These are phyloP conservation scores for Ophion obscuratus DNA, from an alignment of 2,888 invertebrate species.

Conservation along the genomic window DNA sequence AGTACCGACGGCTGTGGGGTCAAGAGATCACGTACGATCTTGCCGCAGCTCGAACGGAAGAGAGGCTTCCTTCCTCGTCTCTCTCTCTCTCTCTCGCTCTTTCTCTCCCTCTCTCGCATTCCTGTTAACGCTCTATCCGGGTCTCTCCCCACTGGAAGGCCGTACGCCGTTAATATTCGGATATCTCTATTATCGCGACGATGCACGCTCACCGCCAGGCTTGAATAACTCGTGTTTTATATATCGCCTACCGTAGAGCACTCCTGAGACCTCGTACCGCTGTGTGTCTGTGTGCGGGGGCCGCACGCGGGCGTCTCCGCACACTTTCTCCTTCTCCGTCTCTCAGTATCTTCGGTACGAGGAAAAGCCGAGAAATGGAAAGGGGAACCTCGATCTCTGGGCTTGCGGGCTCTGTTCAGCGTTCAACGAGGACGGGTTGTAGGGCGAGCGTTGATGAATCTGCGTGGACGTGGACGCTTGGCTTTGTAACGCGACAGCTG, in stretches of 20 bases:
- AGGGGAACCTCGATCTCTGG: constrained; percentile 79
- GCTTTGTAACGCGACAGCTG: constrained; percentile 72
- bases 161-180: constrained; percentile 16
- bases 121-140: constrained; percentile 9
- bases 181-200: constrained; percentile 52
- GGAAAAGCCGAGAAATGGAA: constrained; percentile 80
- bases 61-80: constrained; percentile 41
- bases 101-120: constrained; percentile 6
- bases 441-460: constrained; percentile 66
- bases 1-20: background rate
- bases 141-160: constrained; percentile 15
- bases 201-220: constrained; percentile 71
- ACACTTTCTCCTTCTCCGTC: background rate
- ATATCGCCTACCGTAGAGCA: constrained; percentile 59
- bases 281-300: background rate
- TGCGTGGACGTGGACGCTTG: constrained; percentile 73
- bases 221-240: constrained; percentile 62
- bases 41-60: constrained; percentile 56
- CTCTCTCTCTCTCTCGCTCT: constrained; percentile 11
- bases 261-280: background rate
- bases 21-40: constrained; percentile 2
- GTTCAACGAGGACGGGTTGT: constrained; percentile 65
- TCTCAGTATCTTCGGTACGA: constrained; percentile 81
- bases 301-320: too few species aligned
- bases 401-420: constrained; percentile 73